Evolutionary conservation across 2,888 invertebrate genomes (phyloP).

Genomic region (Zele albiditarsus): DNA sequence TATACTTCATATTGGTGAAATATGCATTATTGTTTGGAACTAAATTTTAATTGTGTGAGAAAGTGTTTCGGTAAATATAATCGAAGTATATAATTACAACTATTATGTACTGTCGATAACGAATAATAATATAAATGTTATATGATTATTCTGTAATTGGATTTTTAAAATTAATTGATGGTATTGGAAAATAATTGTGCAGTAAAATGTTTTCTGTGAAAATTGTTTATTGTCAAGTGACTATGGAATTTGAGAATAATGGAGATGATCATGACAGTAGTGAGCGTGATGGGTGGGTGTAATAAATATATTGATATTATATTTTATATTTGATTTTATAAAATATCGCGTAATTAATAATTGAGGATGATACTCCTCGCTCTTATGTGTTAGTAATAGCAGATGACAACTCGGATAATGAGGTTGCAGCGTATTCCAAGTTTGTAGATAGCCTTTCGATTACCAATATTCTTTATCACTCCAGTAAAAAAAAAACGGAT

Average conservation of each 20-base stretch:
- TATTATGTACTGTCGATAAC: too few species aligned
- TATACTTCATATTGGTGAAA: neutral
- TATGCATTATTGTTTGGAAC: neutral
- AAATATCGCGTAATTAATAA: too few species aligned
- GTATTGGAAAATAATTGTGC: neutral
- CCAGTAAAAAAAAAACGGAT: too few species aligned
- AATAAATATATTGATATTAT: neutral
- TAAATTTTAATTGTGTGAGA: neutral
- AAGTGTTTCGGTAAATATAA: neutral
- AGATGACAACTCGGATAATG: too few species aligned
- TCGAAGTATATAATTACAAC: too few species aligned
- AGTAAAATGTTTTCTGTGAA: conserved; percentile 67
- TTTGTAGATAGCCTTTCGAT: too few species aligned
- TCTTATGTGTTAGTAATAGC: too few species aligned
- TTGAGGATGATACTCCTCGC: too few species aligned
- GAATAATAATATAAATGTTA: neutral
- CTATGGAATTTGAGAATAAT: conserved; percentile 65
- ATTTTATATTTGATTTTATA: too few species aligned
- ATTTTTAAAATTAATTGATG: neutral
- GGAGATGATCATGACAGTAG: conserved; percentile 32
- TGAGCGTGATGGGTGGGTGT: conserved; percentile 41
- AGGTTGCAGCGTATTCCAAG: too few species aligned
- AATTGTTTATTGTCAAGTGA: conserved; percentile 70
- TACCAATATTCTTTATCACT: too few species aligned
- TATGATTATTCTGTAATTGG: neutral